These are phyloP conservation scores for Lutraria lutraria DNA, from an alignment of 2,888 invertebrate genomes.

Conservation along the genomic window DNA sequence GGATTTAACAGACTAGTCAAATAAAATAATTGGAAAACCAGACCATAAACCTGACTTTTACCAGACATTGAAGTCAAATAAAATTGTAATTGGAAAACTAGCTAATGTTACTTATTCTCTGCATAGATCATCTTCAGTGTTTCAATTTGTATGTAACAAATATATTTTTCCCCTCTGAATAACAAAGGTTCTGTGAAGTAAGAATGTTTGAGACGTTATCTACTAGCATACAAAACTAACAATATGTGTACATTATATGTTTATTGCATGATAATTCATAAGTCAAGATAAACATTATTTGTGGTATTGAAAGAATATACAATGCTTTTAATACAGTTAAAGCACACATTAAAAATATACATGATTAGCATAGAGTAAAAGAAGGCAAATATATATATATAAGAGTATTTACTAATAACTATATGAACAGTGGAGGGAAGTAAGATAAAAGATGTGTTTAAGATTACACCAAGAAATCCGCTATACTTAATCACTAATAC, in stretches of 20 bases:
- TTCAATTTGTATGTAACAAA: too few relatives aligned
- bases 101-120: too few relatives aligned
- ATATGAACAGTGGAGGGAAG: slow-evolving; percentile 22
- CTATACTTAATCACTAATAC: background rate
- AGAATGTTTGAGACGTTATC: too few relatives aligned
- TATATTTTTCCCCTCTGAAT: background rate
- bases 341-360: slow-evolving; percentile 31
- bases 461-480: background rate
- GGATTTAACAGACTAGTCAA: too few relatives aligned
- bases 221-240: background rate
- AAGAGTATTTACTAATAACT: slow-evolving; percentile 38
- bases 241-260: background rate
- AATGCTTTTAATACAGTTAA: slow-evolving; percentile 34
- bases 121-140: too few relatives aligned
- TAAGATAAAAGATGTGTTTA: background rate
- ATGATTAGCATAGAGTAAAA: slow-evolving; percentile 29
- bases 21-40: too few relatives aligned
- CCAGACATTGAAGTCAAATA: too few relatives aligned
- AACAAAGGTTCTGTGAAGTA: too few relatives aligned
- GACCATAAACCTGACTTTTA: too few relatives aligned
- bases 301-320: slow-evolving; percentile 33
- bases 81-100: too few relatives aligned
- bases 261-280: slow-evolving; percentile 48
- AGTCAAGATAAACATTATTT: slow-evolving; percentile 33
- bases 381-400: background rate